Conservation (phyloP, 2,797 vertebrate species). For the Phataginus tricuspis region DNA sequence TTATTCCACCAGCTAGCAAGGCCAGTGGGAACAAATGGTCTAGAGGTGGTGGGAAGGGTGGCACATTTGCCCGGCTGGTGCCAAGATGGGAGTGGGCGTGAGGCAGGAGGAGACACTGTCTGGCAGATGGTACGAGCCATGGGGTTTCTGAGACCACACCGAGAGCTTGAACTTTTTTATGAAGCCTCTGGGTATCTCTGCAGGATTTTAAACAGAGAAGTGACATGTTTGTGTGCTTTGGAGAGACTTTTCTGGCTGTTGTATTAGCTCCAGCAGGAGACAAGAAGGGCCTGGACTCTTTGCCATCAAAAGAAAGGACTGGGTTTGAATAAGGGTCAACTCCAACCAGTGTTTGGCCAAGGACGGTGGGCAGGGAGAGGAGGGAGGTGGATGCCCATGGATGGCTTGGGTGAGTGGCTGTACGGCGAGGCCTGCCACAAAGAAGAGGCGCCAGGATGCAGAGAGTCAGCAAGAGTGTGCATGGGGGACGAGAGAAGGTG, state of each 20-base stretch:
- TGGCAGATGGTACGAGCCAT: neutral
- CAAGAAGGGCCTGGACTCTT: neutral
- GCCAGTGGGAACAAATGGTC: neutral
- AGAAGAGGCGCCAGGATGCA: neutral
- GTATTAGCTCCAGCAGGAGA: neutral
- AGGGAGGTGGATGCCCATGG: rapidly evolving
- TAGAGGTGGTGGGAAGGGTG: neutral
- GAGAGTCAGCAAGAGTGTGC: rapidly evolving
- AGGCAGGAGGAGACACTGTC: neutral
- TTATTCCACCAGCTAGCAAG: neutral
- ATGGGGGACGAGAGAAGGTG: neutral
- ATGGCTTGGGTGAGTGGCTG: neutral
- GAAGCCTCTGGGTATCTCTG: neutral
- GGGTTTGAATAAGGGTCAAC: neutral
- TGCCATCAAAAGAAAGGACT: neutral
- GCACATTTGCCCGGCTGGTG: neutral
- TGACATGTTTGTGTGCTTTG: neutral
- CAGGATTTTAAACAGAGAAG: neutral
- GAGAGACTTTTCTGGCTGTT: neutral
- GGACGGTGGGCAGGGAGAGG: no score
- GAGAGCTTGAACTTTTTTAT: neutral
- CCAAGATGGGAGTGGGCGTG: neutral
- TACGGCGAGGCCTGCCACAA: neutral
- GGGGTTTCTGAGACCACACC: neutral
- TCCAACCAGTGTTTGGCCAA: rapidly evolving